Percentiles rank a stretch among this genome's conserved stretches.
Evolutionary conservation across 2,888 invertebrate species (phyloP).

Genomic region (Pyrochroa serraticornis): DNA sequence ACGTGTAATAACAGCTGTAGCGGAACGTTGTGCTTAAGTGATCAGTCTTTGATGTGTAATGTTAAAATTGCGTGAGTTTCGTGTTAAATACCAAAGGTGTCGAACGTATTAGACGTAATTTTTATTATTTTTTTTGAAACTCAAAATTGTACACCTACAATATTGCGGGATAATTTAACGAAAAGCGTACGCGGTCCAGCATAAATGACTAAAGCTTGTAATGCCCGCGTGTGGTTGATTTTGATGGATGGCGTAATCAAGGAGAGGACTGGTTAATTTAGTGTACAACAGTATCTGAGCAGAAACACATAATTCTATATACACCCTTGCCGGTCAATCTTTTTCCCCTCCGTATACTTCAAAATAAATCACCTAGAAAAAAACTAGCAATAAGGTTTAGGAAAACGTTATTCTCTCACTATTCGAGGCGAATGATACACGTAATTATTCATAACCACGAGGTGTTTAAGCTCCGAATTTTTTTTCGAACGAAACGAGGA

Average conservation of each 20-base stretch:
- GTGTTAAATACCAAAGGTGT: background rate
- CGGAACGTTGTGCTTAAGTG: conserved; percentile 1
- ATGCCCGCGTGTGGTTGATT: conserved; percentile 48
- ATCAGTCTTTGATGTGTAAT: conserved; percentile 6
- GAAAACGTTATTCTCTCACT: background rate
- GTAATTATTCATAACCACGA: conserved; percentile 23
- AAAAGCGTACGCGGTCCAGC: conserved; percentile 33
- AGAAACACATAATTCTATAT: conserved; percentile 45
- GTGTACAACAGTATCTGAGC: conserved; percentile 43
- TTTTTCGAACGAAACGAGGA: conserved; percentile 11
- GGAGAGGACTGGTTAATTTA: conserved; percentile 45
- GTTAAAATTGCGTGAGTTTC: conserved; percentile 5
- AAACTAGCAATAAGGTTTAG: conserved; percentile 16
- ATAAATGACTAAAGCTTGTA: conserved; percentile 37
- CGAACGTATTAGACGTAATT: too few species aligned
- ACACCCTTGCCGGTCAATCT: conserved; percentile 39
- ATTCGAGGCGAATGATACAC: conserved; percentile 19
- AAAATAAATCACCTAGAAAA: conserved; percentile 21
- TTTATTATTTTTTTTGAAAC: too few species aligned
- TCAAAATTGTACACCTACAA: too few species aligned
- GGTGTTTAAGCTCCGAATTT: conserved; percentile 18
- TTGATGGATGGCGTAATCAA: conserved; percentile 52
- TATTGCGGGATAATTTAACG: conserved; percentile 21
- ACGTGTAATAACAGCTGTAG: too few species aligned
- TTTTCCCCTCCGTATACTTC: conserved; percentile 32